Evolutionary conservation across 2,888 invertebrate species (phyloP), one percentile per base, ranked within the genome.

Genomic region (Acholoe squamosa): DNA sequence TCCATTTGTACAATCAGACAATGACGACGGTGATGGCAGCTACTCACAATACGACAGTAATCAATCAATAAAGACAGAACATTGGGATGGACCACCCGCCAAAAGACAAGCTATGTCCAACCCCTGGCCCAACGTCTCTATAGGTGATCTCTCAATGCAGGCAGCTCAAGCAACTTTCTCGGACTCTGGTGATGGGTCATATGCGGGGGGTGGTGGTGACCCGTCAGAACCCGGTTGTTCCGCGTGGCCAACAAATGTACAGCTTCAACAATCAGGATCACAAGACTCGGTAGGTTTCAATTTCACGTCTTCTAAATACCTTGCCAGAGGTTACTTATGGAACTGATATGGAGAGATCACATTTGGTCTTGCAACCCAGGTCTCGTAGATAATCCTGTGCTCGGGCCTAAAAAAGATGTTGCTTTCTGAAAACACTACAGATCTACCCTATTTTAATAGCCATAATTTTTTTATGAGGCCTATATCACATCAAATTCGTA

Each of bases 211-310:
- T 7, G 84, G 84, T 28, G 84, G 84, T 7, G 84, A 84, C 84
- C 84, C 52, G 7, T 52, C 84, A 16, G 51, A 84, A 52, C 84
- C 84, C 22, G 84, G 84, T n/a, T 84, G 84, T n/a, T 84, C 84
- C 12, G 84, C 84, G 12, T 84, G 84, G 84, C 84, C 84, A 10
- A 84, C 84, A 10, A 84, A 84, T n/a, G 7, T 84, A 51, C 77
- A 54, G 19, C 19, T 54, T 14, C 54, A 54, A 54, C 54, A 67
- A 67, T 34, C 84, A 52, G 84, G 84, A 5, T 43, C 84, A 52
- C 84, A 84, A 12, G 84, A 84, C 16, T 84, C 84, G 84, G 84
- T 84, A 84, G 28, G 84, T 52, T n/a, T n/a, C n/a, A n/a, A n/a
- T n/a, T n/a, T n/a, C n/a, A 34, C 34, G 43, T 43, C 28, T 5